Evolutionary conservation across 2,888 invertebrate species (phyloP).

Genomic region (Pocota personata): DNA sequence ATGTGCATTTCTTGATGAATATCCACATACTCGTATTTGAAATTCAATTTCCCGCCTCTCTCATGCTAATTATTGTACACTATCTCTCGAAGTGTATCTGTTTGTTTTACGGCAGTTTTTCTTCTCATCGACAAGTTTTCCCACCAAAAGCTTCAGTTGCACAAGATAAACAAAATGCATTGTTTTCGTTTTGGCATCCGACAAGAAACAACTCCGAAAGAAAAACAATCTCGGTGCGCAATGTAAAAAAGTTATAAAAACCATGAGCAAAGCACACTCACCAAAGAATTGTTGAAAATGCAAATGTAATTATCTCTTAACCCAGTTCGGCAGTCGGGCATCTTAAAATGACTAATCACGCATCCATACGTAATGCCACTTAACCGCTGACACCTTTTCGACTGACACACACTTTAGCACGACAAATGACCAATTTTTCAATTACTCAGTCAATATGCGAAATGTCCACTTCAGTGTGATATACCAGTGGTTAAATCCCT

Average conservation of each 20-base stretch:
- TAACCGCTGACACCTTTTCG: conserved; percentile 1
- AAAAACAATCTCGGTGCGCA: background rate
- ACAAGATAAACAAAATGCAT: background rate
- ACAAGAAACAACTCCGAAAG: background rate
- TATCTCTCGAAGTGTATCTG: background rate
- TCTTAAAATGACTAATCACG: conserved; percentile 16
- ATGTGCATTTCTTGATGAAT: too few species aligned
- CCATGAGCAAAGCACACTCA: background rate
- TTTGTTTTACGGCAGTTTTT: background rate
- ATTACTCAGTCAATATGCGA: conserved; percentile 27
- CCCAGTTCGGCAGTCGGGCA: conserved; percentile 28
- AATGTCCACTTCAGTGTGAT: conserved; percentile 16
- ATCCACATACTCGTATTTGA: too few species aligned
- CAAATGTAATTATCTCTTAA: conserved; percentile 36
- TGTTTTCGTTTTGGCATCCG: background rate
- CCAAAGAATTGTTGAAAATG: background rate
- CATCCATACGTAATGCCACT: conserved; percentile 18
- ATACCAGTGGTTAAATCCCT: background rate
- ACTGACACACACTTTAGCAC: background rate
- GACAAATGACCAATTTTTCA: background rate
- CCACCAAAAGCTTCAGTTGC: background rate
- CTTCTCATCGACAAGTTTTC: background rate
- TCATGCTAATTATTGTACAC: background rate
- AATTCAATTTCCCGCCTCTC: background rate
- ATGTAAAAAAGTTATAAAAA: background rate